Percentiles rank a stretch among this genome's conserved stretches.
Evolutionary conservation across 2,888 invertebrate species (phyloP).

Genomic region (Strigamia crassipes): DNA sequence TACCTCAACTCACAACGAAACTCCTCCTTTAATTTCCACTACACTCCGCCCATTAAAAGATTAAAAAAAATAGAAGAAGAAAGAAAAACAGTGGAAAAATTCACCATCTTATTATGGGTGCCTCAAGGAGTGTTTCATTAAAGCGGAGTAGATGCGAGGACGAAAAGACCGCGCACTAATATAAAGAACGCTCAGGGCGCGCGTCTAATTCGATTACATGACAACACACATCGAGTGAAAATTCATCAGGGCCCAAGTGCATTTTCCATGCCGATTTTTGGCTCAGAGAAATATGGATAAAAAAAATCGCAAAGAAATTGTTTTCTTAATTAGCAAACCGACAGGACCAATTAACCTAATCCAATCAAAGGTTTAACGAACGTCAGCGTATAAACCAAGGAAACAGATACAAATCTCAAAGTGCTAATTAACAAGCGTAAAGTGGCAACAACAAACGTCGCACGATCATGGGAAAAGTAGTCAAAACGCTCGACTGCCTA

Average conservation of each 20-base stretch:
- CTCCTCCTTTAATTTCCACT: neutral
- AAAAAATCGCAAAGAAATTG: neutral
- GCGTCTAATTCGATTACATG: conserved; percentile 19
- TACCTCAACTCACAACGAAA: neutral
- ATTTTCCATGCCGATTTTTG: conserved; percentile 6
- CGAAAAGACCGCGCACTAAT: conserved; percentile 11
- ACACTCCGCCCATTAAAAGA: neutral
- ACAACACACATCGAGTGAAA: conserved; percentile 19
- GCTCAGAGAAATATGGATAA: neutral
- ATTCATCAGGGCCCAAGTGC: conserved; percentile 6
- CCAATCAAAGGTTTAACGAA: conserved; percentile 34
- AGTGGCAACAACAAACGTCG: conserved; percentile 10
- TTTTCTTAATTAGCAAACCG: conserved; percentile 29
- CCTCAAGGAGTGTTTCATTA: conserved; percentile 25
- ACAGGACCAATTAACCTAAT: conserved; percentile 29
- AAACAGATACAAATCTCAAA: conserved; percentile 32
- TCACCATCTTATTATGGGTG: conserved; percentile 10
- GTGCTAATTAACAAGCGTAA: conserved; percentile 24
- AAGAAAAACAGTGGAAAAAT: neutral
- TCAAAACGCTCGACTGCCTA: neutral
- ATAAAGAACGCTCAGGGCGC: conserved; percentile 19
- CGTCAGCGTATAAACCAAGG: conserved; percentile 19
- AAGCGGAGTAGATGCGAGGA: neutral
- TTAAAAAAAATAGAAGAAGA: neutral
- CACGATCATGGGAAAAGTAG: conserved; percentile 23